Conservation (phyloP, 2,113 vertebrate species). For the Eptesicus fuscus region DNA sequence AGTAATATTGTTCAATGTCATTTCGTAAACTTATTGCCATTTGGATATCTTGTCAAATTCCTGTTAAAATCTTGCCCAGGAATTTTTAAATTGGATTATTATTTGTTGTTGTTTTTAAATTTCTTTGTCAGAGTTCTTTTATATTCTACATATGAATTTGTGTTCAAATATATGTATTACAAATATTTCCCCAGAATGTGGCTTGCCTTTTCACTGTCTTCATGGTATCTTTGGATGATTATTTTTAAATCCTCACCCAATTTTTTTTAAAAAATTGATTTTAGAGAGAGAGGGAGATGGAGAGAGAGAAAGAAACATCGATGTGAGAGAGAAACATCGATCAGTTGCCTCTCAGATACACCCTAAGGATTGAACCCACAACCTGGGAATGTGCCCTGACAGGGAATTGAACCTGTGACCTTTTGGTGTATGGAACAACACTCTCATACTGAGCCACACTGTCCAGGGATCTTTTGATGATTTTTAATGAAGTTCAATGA, state of each 20-base stretch:
- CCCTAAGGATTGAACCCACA: background rate
- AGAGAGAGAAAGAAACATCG: background rate
- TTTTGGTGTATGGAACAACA: background rate
- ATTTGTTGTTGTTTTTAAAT: background rate
- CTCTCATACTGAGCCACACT: background rate
- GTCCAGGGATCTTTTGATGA: background rate
- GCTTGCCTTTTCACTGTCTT: slow-evolving; percentile 1
- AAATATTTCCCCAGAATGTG: background rate
- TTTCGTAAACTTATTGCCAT: background rate
- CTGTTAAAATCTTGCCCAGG: background rate
- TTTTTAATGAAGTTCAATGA: background rate
- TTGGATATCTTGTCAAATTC: background rate
- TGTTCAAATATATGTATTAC: background rate
- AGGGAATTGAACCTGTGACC: background rate
- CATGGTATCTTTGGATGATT: background rate
- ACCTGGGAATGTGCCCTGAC: background rate
- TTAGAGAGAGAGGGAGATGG: background rate
- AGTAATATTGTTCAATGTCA: slow-evolving; percentile 12
- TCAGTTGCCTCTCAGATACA: background rate
- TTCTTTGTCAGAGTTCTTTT: background rate
- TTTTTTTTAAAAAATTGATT: background rate
- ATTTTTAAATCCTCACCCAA: background rate
- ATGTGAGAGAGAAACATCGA: background rate
- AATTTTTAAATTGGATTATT: background rate
- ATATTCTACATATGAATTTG: background rate